Percentiles rank a stretch among this genome's conserved stretches.
phyloP scores from a whole-genome alignment of 2,888 invertebrate genomes.

The Elegia similella region DNA sequence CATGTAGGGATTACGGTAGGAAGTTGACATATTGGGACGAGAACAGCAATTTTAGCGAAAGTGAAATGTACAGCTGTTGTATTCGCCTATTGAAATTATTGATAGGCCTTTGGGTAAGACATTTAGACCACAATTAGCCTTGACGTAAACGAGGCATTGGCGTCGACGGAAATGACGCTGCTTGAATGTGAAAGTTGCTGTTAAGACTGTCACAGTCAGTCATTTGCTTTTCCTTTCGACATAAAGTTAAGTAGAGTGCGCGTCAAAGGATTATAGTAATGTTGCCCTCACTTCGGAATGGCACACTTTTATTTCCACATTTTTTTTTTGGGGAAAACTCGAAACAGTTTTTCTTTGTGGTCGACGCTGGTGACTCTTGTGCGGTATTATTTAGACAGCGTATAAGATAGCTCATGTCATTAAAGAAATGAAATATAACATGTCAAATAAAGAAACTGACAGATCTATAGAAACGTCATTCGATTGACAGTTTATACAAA shows the following conservation, averaged over 20 bases:
- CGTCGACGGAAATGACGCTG: neutral
- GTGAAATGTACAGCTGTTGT: slow-evolving; percentile 66
- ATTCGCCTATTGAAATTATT: slow-evolving; percentile 67
- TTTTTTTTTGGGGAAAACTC: too few relatives aligned
- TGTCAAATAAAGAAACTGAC: neutral
- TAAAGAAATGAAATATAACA: neutral
- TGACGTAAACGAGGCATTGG: neutral
- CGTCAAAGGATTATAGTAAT: too few relatives aligned
- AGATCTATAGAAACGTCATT: neutral
- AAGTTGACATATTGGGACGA: slow-evolving; percentile 61
- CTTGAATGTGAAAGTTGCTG: too few relatives aligned
- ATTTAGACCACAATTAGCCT: slow-evolving; percentile 62
- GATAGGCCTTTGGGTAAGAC: slow-evolving; percentile 74
- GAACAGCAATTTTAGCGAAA: slow-evolving; percentile 58
- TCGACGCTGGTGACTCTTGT: neutral
- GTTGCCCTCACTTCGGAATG: too few relatives aligned
- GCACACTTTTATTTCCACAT: too few relatives aligned
- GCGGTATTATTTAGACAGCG: neutral
- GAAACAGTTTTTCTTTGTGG: slow-evolving; percentile 2
- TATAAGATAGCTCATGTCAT: neutral
- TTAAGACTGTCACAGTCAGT: too few relatives aligned
- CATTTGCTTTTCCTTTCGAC: too few relatives aligned
- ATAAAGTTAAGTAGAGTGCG: too few relatives aligned
- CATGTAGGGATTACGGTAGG: slow-evolving; percentile 48
- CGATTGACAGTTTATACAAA: neutral